phyloP scores from a whole-genome alignment of 2,113 vertebrate species.

The Saguinus midas region DNA sequence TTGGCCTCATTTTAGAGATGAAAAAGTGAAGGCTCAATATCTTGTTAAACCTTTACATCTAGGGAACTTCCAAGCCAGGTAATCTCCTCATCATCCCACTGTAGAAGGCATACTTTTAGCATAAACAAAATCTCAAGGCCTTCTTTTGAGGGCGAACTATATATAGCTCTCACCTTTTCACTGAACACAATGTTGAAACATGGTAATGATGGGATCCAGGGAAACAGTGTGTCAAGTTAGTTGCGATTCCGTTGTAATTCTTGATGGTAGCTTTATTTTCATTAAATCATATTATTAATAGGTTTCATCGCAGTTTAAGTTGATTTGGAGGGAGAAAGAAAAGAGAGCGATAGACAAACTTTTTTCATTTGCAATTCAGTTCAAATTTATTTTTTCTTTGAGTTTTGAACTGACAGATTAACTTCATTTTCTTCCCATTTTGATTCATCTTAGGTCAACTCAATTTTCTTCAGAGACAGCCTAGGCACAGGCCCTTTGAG shows the following conservation, averaged over 20 bases:
- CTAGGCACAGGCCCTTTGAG: no score
- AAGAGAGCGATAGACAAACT: neutral
- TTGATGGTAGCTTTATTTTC: neutral
- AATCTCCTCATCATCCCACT: neutral
- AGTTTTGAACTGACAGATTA: neutral
- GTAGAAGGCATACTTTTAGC: neutral
- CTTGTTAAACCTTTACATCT: neutral
- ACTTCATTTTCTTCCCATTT: neutral
- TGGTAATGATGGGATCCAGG: neutral
- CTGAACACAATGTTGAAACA: neutral
- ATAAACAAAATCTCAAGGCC: neutral
- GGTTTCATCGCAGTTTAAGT: neutral
- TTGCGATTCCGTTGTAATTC: neutral
- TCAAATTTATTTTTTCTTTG: slow-evolving; percentile 36
- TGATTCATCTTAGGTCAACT: neutral
- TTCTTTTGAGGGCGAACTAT: neutral
- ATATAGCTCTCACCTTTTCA: neutral
- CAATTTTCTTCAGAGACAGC: neutral
- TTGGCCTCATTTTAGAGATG: neutral
- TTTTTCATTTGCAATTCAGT: neutral
- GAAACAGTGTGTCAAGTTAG: neutral
- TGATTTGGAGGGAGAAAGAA: neutral
- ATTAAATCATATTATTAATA: neutral
- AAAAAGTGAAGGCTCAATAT: neutral
- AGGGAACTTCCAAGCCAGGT: neutral